Evolutionary conservation across 2,888 invertebrate genomes (phyloP), one percentile per base, ranked within the genome.

Genomic region (Drosophila setosimentum): DNA sequence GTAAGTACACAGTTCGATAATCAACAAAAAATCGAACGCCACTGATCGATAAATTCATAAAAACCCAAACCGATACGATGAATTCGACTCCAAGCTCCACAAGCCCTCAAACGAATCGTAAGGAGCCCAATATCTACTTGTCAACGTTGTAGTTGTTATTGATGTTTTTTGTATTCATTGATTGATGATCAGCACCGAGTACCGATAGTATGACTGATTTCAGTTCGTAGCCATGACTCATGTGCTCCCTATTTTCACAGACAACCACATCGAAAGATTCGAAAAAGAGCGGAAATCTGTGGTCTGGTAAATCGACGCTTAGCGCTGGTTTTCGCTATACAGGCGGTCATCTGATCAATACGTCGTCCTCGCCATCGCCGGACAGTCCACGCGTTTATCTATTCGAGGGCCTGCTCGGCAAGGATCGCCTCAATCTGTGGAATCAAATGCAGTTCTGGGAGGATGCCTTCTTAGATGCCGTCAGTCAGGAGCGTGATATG

Each of bases 401-500:
- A 11, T 99, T 98, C 92, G 98, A 99, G 94, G 98, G 98, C 90
- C 93, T 96, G 61, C 93, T 96, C 78, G 95, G 96, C 90, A 94
- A 93, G 71, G 93, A 93, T 82, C 89, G 98, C 80, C 96, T 97
- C 3, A 95, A 95, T 65, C 94, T 99, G 35, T 99, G 99, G 99
- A 99, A 99, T 93, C 98, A 99, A 94, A 98, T 98, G 97, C 98
- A 98, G 91, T 99, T 99, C 93, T 99, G 99, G 99, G 99, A 99
- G 93, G 99, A 99, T 92, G 97, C 98, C 0, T 99, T 99, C 92
- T 94, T 99, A 65, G 99, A 99, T 94, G 99, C 99, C 0, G 99
- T 99, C 2, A 95, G 95, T 10, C 99, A 99, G 93, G 99, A 99
- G 92, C 94, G 99, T 29, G 99, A 99, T 91, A 98, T 99, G 96